phyloP scores from a whole-genome alignment of 2,113 vertebrate species.

The Myiozetetes cayanensis region DNA sequence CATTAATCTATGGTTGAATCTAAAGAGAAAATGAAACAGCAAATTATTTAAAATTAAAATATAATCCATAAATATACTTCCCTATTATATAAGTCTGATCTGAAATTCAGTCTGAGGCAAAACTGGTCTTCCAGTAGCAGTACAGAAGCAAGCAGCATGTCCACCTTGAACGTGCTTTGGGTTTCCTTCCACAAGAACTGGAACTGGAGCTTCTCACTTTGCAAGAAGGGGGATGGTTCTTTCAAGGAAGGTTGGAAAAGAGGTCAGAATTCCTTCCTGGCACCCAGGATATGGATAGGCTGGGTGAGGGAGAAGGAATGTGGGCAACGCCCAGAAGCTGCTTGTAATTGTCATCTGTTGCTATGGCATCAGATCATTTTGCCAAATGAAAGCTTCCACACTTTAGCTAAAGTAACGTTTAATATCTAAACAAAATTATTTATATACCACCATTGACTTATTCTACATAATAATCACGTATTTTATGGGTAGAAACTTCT shows the following conservation, averaged over 20 bases:
- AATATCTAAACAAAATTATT: constrained; percentile 11
- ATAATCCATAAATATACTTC: neutral
- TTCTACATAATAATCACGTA: neutral
- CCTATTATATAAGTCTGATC: neutral
- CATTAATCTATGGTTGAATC: neutral
- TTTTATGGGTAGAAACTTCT: neutral
- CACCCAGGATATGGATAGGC: neutral
- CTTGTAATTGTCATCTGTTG: neutral
- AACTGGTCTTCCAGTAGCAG: neutral
- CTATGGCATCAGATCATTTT: neutral
- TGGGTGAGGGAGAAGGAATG: neutral
- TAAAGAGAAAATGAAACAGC: neutral
- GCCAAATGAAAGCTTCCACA: neutral
- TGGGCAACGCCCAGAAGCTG: neutral
- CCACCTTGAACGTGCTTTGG: neutral
- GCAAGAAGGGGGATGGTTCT: neutral
- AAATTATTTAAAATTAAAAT: neutral
- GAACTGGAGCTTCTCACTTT: neutral
- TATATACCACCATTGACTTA: neutral
- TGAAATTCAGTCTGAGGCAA: neutral
- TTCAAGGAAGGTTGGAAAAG: neutral
- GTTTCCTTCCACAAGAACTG: neutral
- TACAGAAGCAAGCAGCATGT: neutral
- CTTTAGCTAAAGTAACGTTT: neutral
- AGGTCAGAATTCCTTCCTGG: neutral